Conservation (phyloP, 2,113 vertebrate genomes). For the Hucho hucho region DNA sequence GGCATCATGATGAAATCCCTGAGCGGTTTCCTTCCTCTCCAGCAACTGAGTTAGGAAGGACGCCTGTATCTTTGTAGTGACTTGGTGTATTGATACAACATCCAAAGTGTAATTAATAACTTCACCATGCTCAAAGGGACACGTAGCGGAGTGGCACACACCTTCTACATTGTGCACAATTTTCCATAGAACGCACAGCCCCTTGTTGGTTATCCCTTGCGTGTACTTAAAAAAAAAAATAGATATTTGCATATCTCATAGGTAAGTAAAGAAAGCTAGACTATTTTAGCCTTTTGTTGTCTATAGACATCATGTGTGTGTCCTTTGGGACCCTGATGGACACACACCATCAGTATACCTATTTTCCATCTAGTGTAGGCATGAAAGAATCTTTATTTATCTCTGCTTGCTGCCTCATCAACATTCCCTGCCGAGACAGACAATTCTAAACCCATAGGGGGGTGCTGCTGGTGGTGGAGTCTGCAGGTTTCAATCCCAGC, state of each 20-base stretch:
- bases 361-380: conserved; percentile 12
- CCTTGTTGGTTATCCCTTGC: background rate
- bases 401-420: background rate
- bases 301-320: conserved; percentile 6
- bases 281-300: conserved; percentile 14
- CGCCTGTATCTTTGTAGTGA: too few relatives aligned
- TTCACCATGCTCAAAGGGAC: too few relatives aligned
- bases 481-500: background rate
- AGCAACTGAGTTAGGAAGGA: too few relatives aligned
- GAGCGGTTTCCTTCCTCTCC: too few relatives aligned
- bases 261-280: background rate
- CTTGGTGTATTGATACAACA: too few relatives aligned
- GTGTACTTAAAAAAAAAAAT: too few relatives aligned
- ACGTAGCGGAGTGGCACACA: too few relatives aligned
- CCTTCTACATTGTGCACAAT: too few relatives aligned
- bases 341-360: background rate
- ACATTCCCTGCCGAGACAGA: background rate
- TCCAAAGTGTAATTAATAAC: too few relatives aligned
- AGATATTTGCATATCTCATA: background rate
- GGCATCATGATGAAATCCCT: too few relatives aligned
- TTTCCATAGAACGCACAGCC: background rate
- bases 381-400: conserved; percentile 12
- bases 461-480: background rate
- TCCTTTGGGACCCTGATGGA: background rate
- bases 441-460: background rate